Evolutionary conservation across 2,888 invertebrate species (phyloP).

Genomic region (Pyrocoelia pectoralis): DNA sequence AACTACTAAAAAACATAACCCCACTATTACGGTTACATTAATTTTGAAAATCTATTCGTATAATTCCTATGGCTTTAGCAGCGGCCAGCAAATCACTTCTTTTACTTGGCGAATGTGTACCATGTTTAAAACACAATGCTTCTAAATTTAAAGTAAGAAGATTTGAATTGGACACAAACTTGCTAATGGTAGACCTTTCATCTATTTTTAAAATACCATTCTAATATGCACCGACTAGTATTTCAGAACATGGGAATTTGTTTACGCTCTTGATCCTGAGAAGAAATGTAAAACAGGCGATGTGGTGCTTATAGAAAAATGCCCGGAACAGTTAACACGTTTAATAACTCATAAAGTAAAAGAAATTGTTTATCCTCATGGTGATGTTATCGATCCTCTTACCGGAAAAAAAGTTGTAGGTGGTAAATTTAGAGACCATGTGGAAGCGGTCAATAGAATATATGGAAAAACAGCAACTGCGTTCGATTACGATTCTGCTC

Average conservation of each 20-base stretch:
- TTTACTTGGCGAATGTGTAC: constrained; percentile 80
- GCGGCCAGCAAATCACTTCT: constrained; percentile 63
- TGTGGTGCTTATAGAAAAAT: constrained; percentile 77
- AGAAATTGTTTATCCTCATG: constrained; percentile 81
- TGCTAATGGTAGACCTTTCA: constrained; percentile 72
- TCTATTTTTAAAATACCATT: too few relatives aligned
- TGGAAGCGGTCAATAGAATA: constrained; percentile 70
- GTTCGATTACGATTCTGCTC: constrained; percentile 81
- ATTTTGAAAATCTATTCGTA: not conserved
- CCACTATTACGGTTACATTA: not conserved
- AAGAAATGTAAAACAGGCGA: constrained; percentile 84
- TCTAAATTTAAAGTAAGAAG: constrained; percentile 80
- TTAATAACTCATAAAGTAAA: constrained; percentile 82
- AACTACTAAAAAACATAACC: not conserved
- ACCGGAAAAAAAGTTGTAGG: constrained; percentile 81
- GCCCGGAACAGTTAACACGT: constrained; percentile 76
- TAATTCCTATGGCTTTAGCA: constrained; percentile 50
- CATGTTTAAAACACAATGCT: constrained; percentile 78
- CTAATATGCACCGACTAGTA: constrained; percentile 73
- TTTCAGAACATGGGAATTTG: constrained; percentile 75
- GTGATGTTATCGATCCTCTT: constrained; percentile 87
- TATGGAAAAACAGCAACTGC: constrained; percentile 74
- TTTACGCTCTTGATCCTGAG: constrained; percentile 81
- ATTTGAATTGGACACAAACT: constrained; percentile 77
- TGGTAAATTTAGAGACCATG: constrained; percentile 76